Base-by-base conservation (phyloP, 2,113 vertebrate genomes). In the Scomber japonicus region DNA sequence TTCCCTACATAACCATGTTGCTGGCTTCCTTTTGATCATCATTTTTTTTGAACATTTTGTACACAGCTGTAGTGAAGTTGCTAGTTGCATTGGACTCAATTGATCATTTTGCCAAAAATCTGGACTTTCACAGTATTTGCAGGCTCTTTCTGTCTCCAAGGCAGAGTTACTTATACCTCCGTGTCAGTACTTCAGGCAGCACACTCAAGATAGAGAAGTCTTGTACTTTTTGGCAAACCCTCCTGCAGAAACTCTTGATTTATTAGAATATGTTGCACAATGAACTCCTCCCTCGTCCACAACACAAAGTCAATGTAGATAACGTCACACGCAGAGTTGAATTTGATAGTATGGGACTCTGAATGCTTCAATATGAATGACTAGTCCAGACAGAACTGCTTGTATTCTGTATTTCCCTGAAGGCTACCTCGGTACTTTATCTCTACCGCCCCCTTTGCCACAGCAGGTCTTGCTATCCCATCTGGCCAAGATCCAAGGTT, bases 151-250 rank as follows among this genome's bases (percentile, higher is more conserved):
- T 11, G 16, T 7, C 30, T 21, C 61, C 61, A 64, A 45, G 3
- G 11, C 61, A 65, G 35, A 35, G 40, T 65, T 35, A 35, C 24
- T 65, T 35, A 31, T 19, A 2, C 30, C 35, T 65, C 65, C 61
- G 31, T 46, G 60, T 75, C 35, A 64, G 15, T 13, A 64, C 50
- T 65, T 75, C 72, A 46, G 72, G 61, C 61, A 75, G 30, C 60
- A 64, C 60, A n/a, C 15, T 16, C 3, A 40, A 45, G 19, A 74
- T 46, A n/a, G 54, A 46, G 21, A 30, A 11, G 2, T 46, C 15
- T 16, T 55, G 48, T 53, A 21, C 71, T 55, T 63, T 63, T 75
- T 45, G 54, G 70, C 57, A 62, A 62, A 40, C 56, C 12, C 12
- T 51, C 45, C 46, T 65, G 31, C 48, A 75, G 40, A 55, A 55